phyloP scores from a whole-genome alignment of 2,113 vertebrate species.

The Balaenoptera acutorostrata region DNA sequence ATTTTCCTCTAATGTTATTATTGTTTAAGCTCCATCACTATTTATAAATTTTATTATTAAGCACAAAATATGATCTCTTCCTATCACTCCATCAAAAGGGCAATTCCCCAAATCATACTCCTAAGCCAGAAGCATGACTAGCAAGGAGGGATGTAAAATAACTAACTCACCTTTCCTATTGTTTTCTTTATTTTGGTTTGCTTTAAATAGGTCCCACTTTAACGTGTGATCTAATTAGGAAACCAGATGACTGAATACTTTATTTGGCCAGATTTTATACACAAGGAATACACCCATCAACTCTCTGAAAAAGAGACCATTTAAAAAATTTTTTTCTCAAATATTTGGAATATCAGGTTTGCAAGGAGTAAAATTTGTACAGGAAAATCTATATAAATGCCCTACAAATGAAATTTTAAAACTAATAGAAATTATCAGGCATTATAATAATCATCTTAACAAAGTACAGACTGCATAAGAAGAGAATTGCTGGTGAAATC shows the following conservation, averaged over 20 bases:
- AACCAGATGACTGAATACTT: not conserved
- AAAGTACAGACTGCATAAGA: not conserved
- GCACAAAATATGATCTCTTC: not conserved
- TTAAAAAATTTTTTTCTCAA: not conserved
- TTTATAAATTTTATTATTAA: not conserved
- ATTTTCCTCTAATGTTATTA: not conserved
- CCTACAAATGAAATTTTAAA: not conserved
- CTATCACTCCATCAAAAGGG: not conserved
- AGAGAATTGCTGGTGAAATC: not conserved
- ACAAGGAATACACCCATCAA: not conserved
- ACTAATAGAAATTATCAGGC: not conserved
- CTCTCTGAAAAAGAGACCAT: not conserved
- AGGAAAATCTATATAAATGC: not conserved
- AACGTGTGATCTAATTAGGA: not conserved
- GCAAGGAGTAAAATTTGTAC: not conserved
- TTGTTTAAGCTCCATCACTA: not conserved
- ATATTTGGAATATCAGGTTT: not conserved
- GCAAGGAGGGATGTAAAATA: not conserved
- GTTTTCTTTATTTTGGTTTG: not conserved
- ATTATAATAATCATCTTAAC: not conserved
- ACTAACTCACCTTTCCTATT: not conserved
- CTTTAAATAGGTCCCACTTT: not conserved
- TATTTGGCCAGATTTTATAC: not conserved
- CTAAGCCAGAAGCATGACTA: not conserved
- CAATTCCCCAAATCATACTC: not conserved